Conservation (phyloP, 1,140 invertebrate species). For the Ceratitis capitata region DNA sequence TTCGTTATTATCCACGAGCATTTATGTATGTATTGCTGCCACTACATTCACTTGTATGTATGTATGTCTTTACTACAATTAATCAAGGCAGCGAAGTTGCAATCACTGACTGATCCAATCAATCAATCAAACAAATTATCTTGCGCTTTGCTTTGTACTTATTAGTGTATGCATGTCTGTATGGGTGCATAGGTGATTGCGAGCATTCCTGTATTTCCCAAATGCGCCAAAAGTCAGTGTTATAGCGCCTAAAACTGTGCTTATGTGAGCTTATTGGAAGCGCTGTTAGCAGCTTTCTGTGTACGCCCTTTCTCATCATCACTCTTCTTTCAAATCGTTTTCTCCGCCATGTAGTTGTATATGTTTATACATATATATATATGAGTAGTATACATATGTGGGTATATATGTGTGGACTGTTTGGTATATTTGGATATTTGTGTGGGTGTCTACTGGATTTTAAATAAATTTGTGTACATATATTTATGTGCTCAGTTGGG, state of each 20-base stretch:
- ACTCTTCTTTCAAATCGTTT: background rate
- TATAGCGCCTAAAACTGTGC: background rate
- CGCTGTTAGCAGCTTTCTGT: background rate
- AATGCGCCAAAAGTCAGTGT: background rate
- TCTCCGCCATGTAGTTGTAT: too few species aligned
- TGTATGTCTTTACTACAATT: background rate
- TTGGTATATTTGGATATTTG: background rate
- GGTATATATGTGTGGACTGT: background rate
- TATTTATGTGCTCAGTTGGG: background rate
- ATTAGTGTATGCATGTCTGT: background rate
- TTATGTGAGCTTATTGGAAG: background rate
- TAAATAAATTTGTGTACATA: too few species aligned
- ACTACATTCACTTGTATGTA: conserved; percentile 41
- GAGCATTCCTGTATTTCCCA: background rate
- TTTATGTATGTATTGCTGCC: conserved; percentile 40
- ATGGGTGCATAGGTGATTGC: background rate
- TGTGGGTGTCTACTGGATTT: background rate
- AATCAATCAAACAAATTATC: background rate
- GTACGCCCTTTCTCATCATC: background rate
- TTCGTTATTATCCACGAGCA: conserved; percentile 40
- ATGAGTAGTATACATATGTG: background rate
- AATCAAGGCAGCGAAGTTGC: background rate
- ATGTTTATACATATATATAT: background rate
- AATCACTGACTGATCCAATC: background rate
- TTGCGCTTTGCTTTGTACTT: background rate